Evolutionary conservation across 2,888 invertebrate genomes (phyloP), one percentile per base, ranked within the genome.

Genomic region (Griposia aprilina): DNA sequence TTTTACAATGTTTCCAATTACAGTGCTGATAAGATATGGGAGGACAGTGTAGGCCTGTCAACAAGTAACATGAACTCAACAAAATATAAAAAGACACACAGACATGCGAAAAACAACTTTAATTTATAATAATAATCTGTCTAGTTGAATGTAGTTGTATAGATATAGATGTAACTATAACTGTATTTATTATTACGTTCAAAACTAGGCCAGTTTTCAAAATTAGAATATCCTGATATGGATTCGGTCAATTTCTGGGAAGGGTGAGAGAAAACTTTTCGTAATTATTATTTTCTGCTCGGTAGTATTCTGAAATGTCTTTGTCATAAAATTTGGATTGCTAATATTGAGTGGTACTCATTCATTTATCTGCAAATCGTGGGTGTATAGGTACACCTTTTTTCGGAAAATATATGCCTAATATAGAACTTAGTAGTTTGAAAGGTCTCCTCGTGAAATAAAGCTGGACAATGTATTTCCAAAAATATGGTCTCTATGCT

Each of bases 151-250:
- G 7, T 26, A 26, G 20, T 8, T 26, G 17, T 8, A 30, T 20
- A 30, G 10, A 60, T 11, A 62, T 20, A 30, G 7, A 63, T 36
- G 20, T 79, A 55, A 13, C 45, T 79, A 36, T 70, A 57, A 5
- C 41, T 73, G 17, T 73, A 45, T 65, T 23, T 57, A 65, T 41
- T 30, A 15, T 26, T 65, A 52, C 5, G 4, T 55, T 17, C 17
- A 17, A 75, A 74, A 68, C 63, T 76, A 50, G 45, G 15, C 20
- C 20, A 76, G 23, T 52, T 76, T 69, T 15, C 26, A 63, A 65
- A 80, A 59, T 82, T 65, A 26, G 55, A 65, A 59, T 20, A 67
- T 26, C 26, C 26, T 20, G 15, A 30, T 30, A 23, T 26, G 4
- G 20, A 52, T 41, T 30, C 36, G 41, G 26, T 26, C 20, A n/a